phyloP scores from a whole-genome alignment of 2,797 vertebrate species.

The Chelmon rostratus region DNA sequence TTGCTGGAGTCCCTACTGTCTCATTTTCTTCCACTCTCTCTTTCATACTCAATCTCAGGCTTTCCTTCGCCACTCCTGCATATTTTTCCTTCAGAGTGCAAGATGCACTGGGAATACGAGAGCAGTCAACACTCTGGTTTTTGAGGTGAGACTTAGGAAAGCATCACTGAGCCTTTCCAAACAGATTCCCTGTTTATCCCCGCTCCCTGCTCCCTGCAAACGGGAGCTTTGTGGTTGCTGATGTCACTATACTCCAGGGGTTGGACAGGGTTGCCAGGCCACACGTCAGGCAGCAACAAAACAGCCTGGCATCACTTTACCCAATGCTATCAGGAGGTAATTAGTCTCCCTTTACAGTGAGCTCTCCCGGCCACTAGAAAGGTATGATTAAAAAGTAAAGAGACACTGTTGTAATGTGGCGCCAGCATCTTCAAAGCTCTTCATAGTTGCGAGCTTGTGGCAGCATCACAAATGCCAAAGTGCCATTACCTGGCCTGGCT shows the following conservation, averaged over 20 bases:
- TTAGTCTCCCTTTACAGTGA: slow-evolving; percentile 35
- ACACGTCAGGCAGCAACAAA: slow-evolving; percentile 66
- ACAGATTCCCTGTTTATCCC: slow-evolving; percentile 65
- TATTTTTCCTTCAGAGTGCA: slow-evolving; percentile 77
- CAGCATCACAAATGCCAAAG: slow-evolving; percentile 48
- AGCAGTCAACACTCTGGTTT: slow-evolving; percentile 79
- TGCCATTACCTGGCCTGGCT: slow-evolving; percentile 55
- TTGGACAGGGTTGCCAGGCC: slow-evolving; percentile 56
- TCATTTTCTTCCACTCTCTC: slow-evolving; percentile 68
- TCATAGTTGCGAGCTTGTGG: slow-evolving; percentile 35
- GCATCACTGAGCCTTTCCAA: slow-evolving; percentile 63
- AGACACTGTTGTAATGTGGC: slow-evolving; percentile 48
- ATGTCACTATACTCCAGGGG: slow-evolving; percentile 73
- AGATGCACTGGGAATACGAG: slow-evolving; percentile 74
- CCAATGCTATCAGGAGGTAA: slow-evolving; percentile 29
- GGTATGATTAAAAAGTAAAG: slow-evolving; percentile 48
- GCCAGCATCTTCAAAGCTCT: slow-evolving; percentile 48
- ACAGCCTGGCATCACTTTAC: slow-evolving; percentile 65
- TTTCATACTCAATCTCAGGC: slow-evolving; percentile 60
- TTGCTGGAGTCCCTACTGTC: slow-evolving; percentile 67
- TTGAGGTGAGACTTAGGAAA: slow-evolving; percentile 71
- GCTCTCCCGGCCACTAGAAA: slow-evolving; percentile 41
- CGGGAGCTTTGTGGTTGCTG: slow-evolving; percentile 66
- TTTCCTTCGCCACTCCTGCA: slow-evolving; percentile 55
- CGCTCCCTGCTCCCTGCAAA: slow-evolving; percentile 54